A percentile compares a stretch with the other conserved stretches of the same genome.
phyloP scores from a whole-genome alignment of 2,888 invertebrate genomes.

The Stictocephala bisonia region DNA sequence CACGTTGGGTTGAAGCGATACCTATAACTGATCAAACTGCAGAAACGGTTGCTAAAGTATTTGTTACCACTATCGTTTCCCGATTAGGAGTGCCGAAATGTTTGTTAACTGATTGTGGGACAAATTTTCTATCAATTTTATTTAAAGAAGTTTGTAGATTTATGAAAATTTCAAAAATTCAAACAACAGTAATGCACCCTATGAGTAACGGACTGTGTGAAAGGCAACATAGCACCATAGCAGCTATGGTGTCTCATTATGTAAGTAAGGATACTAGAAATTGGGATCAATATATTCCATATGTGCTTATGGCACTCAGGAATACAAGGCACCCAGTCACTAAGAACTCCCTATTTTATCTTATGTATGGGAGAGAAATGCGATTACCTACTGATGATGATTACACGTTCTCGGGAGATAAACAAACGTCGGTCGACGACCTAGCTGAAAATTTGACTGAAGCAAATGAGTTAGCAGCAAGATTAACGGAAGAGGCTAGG shows the following conservation, averaged over 20 bases:
- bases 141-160: slow-evolving; percentile 53
- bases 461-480: neutral
- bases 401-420: neutral
- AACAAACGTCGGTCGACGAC: neutral
- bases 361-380: neutral
- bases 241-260: slow-evolving; percentile 60
- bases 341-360: neutral
- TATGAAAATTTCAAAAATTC: slow-evolving; percentile 27
- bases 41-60: slow-evolving; percentile 59
- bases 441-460: too few species aligned
- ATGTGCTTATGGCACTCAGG: too few species aligned
- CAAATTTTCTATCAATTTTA: slow-evolving; percentile 62
- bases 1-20: slow-evolving; percentile 58
- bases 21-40: slow-evolving; percentile 61
- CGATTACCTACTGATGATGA: neutral
- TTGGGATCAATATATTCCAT: slow-evolving; percentile 61
- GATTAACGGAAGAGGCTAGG: neutral
- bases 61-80: slow-evolving; percentile 60
- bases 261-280: slow-evolving; percentile 57
- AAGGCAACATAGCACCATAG: slow-evolving; percentile 60
- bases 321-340: neutral
- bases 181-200: slow-evolving; percentile 59
- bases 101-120: slow-evolving; percentile 63
- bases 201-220: slow-evolving; percentile 61
- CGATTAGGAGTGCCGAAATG: slow-evolving; percentile 62